A percentile compares a stretch with the other conserved stretches of the same genome.
phyloP scores from a whole-genome alignment of 2,797 vertebrate genomes.

The Helicolenus hilgendorfi region DNA sequence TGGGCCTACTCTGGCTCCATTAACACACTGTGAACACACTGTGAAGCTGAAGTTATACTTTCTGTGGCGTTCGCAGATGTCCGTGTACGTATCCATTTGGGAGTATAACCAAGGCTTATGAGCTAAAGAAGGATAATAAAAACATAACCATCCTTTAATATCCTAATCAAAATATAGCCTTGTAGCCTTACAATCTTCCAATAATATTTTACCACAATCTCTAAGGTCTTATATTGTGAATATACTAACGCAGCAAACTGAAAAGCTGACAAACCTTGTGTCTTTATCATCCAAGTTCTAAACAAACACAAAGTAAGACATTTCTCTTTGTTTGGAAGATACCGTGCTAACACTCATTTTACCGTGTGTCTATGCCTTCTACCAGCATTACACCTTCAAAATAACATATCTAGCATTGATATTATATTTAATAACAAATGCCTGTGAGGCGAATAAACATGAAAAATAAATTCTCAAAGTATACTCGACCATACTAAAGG shows the following conservation, averaged over 20 bases:
- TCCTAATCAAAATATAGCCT: not conserved
- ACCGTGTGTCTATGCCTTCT: not conserved
- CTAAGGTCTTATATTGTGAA: not conserved
- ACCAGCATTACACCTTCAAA: not conserved
- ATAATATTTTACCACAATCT: not conserved
- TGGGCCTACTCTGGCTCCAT: not conserved
- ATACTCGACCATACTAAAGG: not conserved
- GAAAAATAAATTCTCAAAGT: not conserved
- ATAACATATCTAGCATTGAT: not conserved
- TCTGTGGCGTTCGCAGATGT: no score
- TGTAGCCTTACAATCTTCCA: not conserved
- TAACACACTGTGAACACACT: not conserved
- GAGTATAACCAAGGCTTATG: no score
- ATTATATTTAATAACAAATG: not conserved
- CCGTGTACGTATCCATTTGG: no score
- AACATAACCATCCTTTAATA: not conserved
- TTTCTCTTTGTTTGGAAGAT: not conserved
- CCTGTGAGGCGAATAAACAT: not conserved
- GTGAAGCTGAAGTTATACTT: no score
- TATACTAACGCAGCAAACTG: not conserved
- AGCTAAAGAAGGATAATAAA: not conserved
- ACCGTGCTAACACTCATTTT: not conserved
- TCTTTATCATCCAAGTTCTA: not conserved
- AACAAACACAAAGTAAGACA: not conserved
- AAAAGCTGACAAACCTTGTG: not conserved